Conservation (phyloP, 2,888 invertebrate genomes). For the Rotaria macrura region DNA sequence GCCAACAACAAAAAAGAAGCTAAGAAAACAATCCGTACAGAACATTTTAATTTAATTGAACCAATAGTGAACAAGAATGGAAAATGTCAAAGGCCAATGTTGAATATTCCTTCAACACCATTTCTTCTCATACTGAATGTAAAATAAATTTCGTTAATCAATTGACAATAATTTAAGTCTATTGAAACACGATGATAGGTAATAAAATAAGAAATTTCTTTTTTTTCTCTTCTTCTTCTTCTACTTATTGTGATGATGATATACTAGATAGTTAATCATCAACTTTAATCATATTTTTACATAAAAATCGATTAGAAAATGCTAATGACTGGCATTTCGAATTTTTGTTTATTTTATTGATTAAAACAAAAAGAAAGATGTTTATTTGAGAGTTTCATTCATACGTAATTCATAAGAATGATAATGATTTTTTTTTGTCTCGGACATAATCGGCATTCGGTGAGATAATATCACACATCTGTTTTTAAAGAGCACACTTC, state of each 20-base stretch:
- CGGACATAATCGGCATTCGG: neutral
- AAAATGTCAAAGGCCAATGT: neutral
- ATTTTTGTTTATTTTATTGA: too few species aligned
- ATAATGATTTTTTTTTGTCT: neutral
- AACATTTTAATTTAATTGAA: neutral
- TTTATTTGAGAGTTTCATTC: too few species aligned
- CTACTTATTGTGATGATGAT: too few species aligned
- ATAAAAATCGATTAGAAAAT: neutral
- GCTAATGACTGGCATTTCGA: neutral
- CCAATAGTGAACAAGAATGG: neutral
- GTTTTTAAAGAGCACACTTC: neutral
- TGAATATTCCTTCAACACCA: neutral
- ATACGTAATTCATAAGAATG: neutral
- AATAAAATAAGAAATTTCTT: neutral
- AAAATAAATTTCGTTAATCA: neutral
- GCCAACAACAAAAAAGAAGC: neutral
- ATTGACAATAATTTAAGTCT: neutral
- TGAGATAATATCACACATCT: neutral
- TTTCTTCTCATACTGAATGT: neutral
- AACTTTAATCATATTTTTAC: neutral
- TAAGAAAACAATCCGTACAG: neutral
- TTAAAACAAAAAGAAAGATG: too few species aligned
- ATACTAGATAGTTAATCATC: neutral
- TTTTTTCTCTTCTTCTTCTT: neutral
- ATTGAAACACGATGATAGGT: neutral